These are phyloP conservation scores for Limosa lapponica DNA, from an alignment of 2,797 vertebrate genomes.

Conservation along the genomic window DNA sequence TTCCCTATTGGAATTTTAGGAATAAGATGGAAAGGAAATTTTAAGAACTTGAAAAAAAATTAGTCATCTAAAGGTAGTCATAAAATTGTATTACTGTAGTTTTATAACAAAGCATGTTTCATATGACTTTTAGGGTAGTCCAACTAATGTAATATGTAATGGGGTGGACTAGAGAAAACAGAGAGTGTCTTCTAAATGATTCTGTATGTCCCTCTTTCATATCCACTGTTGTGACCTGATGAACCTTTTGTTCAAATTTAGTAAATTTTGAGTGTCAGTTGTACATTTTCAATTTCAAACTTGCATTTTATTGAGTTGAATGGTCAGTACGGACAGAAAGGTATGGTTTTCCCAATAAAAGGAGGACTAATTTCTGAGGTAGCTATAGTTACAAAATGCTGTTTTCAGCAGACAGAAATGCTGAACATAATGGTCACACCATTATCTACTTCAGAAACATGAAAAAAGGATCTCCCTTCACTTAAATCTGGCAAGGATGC, in stretches of 20 bases:
- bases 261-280: background rate
- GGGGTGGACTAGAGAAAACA: slow-evolving; percentile 7
- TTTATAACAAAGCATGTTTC: background rate
- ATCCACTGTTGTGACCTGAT: background rate
- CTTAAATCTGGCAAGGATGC: background rate
- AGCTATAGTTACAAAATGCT: slow-evolving; percentile 26
- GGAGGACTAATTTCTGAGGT: slow-evolving; percentile 17
- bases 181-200: background rate
- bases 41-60: slow-evolving; percentile 40
- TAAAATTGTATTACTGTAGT: slow-evolving; percentile 12
- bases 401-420: background rate
- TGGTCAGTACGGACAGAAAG: background rate
- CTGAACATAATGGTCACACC: background rate
- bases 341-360: slow-evolving; percentile 34
- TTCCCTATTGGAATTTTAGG: background rate
- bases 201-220: background rate
- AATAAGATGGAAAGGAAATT: background rate
- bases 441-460: background rate
- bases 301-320: slow-evolving; percentile 56
- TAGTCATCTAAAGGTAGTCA: slow-evolving; percentile 13
- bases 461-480: background rate
- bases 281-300: background rate
- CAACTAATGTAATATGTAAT: slow-evolving; percentile 1
- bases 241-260: slow-evolving; percentile 16
- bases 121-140: background rate